phyloP scores from a whole-genome alignment of 2,113 vertebrate species.

The Propithecus coquereli region DNA sequence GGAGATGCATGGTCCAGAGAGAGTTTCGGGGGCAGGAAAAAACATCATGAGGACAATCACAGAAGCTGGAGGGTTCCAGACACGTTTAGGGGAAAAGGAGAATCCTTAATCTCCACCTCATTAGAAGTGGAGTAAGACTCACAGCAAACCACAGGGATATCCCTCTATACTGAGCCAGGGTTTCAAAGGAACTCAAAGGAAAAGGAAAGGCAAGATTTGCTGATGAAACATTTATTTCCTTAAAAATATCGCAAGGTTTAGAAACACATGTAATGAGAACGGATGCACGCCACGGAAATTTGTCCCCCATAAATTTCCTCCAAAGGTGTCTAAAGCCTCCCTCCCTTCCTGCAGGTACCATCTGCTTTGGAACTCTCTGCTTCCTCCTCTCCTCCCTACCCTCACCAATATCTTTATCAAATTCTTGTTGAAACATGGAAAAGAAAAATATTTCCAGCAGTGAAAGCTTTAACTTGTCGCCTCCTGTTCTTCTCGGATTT shows the following conservation, averaged over 20 bases:
- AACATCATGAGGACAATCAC: background rate
- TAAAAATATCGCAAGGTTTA: background rate
- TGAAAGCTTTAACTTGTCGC: slow-evolving; percentile 82
- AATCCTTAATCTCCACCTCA: rapidly evolving
- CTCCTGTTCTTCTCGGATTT: slow-evolving; percentile 82
- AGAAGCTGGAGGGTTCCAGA: background rate
- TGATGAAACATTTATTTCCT: background rate
- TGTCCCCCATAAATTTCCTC: background rate
- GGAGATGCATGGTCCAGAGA: background rate
- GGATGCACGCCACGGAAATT: background rate
- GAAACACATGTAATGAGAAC: background rate
- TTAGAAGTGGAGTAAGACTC: rapidly evolving
- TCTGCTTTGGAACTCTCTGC: background rate
- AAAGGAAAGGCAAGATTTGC: background rate
- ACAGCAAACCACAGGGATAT: rapidly evolving
- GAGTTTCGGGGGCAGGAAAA: background rate
- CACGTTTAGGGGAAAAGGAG: background rate
- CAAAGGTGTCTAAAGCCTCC: background rate
- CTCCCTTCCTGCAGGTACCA: background rate
- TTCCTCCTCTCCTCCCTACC: background rate
- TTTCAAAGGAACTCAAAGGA: background rate
- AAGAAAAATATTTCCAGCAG: slow-evolving; percentile 62
- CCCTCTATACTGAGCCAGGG: background rate
- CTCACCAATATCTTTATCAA: slow-evolving; percentile 79
- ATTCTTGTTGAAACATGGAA: slow-evolving; percentile 75